Evolutionary conservation across 2,888 invertebrate species (phyloP).

Genomic region (Pantelozetes paolii): DNA sequence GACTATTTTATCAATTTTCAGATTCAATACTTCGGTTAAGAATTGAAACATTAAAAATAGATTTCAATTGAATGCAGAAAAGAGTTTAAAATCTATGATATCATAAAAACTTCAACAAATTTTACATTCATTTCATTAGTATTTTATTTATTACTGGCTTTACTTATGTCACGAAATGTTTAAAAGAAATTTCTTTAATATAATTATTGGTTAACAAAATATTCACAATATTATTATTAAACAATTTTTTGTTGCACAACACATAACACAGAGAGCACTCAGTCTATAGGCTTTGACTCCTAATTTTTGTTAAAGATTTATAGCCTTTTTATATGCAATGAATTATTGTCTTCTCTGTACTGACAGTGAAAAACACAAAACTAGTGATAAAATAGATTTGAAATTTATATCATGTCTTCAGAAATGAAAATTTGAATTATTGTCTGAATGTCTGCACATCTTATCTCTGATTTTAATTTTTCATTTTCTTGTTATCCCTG

Average conservation of each 20-base stretch:
- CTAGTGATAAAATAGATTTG: background rate
- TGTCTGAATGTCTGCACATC: background rate
- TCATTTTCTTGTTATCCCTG: background rate
- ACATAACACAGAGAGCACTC: background rate
- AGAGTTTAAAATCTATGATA: background rate
- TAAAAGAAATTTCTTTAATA: too few species aligned
- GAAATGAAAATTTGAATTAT: too few species aligned
- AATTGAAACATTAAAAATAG: too few species aligned
- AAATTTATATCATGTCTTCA: conserved; percentile 6
- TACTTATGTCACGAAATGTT: background rate
- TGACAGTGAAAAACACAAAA: conserved; percentile 1
- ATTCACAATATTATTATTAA: background rate
- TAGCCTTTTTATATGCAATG: background rate
- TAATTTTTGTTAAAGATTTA: background rate
- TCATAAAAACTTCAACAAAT: background rate
- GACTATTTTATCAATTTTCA: too few species aligned
- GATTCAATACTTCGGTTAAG: too few species aligned
- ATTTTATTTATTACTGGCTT: background rate
- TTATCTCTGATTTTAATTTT: background rate
- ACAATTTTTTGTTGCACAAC: background rate
- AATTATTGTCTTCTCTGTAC: conserved; percentile 6
- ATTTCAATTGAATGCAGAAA: background rate
- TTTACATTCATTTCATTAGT: background rate
- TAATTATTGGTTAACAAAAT: too few species aligned
- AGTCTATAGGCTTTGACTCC: background rate